Evolutionary conservation across 1,140 invertebrate genomes (phyloP), one percentile per base, ranked within the genome.

Genomic region (Lysiphlebus fabarum): DNA sequence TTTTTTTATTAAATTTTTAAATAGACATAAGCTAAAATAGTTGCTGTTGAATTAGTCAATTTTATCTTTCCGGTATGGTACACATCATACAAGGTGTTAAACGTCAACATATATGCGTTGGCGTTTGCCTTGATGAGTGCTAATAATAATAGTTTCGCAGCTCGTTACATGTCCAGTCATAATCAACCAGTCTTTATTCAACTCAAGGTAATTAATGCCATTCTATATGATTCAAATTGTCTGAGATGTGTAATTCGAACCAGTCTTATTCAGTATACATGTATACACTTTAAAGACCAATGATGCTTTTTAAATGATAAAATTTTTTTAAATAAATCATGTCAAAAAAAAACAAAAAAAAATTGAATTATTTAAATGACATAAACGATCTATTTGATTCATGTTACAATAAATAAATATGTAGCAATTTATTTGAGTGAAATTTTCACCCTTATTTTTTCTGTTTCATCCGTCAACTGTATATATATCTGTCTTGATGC

Each of bases 121-220:
- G 14, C 44, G 49, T 36, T 58, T 49, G 34, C 40, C 38, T 51
- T n/a, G 41, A n/a, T 4, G 34, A 45, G 14, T 45, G 58, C 43
- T 59, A 53, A 59, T 59, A 54, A 53, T 59, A 54, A 59, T 59
- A 43, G 43, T 43, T 45, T 26, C 17, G 40, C 58, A 59, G 51
- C 50, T 59, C 50, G 51, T 59, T 59, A 44, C 50, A 47, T 38
- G 34, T 33, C 51, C 51, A 49, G 50, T 58, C 49, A 58, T 44
- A 51, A 58, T 33, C 38, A 40, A 58, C 33, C 56, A 11, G 49
- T 12, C 48, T 42, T 38, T 50, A 12, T 50, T 33, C 37, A 51
- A 37, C 9, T 26, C 37, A 12, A 53, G 17, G 49, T 43, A 53
- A 58, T 58, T 58, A 58, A 58, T 51, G 56, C 41, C 17, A 26